phyloP scores from a whole-genome alignment of 53 echinoderm and acorn worm genomes.

The Henricia sp. region DNA sequence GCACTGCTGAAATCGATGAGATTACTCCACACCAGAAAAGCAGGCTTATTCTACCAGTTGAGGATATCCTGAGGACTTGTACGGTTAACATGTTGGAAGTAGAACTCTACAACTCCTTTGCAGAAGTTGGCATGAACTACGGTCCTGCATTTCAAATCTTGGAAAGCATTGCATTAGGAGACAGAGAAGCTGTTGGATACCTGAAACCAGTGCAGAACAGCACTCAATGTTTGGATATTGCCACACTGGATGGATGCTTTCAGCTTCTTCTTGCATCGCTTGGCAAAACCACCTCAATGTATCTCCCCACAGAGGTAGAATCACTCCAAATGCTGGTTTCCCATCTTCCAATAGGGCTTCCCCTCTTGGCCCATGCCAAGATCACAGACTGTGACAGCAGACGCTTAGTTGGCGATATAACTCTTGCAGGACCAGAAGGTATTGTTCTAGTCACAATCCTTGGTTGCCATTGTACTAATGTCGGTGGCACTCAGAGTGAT shows the following conservation, averaged over 20 bases:
- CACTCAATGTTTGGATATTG: slow-evolving; percentile 73
- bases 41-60: slow-evolving; percentile 11
- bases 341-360: slow-evolving; percentile 63
- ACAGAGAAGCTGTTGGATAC: slow-evolving; percentile 70
- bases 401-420: slow-evolving; percentile 66
- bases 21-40: background rate
- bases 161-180: slow-evolving; percentile 70
- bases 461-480: slow-evolving; percentile 67
- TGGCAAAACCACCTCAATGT: slow-evolving; percentile 66
- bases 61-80: slow-evolving; percentile 61
- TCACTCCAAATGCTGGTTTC: slow-evolving; percentile 77
- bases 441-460: slow-evolving; percentile 65
- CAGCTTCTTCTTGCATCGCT: slow-evolving; percentile 70
- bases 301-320: slow-evolving; percentile 66
- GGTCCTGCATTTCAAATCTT: slow-evolving; percentile 75
- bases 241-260: slow-evolving; percentile 80
- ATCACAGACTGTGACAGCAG: slow-evolving; percentile 72
- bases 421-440: slow-evolving; percentile 54
- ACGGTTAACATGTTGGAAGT: slow-evolving; percentile 16
- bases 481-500: slow-evolving; percentile 38
- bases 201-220: slow-evolving; percentile 55
- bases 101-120: slow-evolving; percentile 72
- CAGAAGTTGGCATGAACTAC: slow-evolving; percentile 66
- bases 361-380: slow-evolving; percentile 63
- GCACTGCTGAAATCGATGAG: slow-evolving; percentile 51